Base-by-base conservation (phyloP, 64 coral and sea anemone genomes). In the Actinia equina region DNA sequence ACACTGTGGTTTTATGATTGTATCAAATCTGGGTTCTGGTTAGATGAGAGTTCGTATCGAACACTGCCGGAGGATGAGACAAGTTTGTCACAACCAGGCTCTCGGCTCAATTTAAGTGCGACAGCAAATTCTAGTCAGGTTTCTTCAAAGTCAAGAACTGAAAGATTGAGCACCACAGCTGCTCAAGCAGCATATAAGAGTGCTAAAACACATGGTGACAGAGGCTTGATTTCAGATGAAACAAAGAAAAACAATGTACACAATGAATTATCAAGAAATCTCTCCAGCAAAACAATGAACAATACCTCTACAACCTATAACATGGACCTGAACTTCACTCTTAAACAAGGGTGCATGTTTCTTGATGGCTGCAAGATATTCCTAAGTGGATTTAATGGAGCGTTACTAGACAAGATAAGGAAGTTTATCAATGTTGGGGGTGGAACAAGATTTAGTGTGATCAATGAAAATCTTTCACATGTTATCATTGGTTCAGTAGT, bases 1-100 rank as follows among this genome's bases (percentile, higher is more conserved):
- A 85, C 88, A 20, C 77, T 90, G 37, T 99, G 97, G 97, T 99
- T 99, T 90, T 91, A 93, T 93, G 97, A 99, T 82, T 99, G 93
- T 61, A 83, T 99, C 30, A 84, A 93, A 44, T 57, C 82, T 86
- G 93, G 97, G 44, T 88, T 89, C 82, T 99, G 97, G 90, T 71
- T 95, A 13, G 93, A 99, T 74, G 97, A 99, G 54, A 30, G 56
- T 44, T 25, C 80, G 14, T 99, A 93, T 83, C 78, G 77, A 8
- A 88, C 91, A 63, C 37, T 88, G 16, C 74, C 90, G 22, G 88
- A 79, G 51, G 88, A 89, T 52, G 93, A 92, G 43, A 65, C 86
- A 27, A 91, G 87, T 71, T 9, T 85, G 59, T 93, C 94, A 2
- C 85, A 86, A 13, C 80, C 86, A 37, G 86, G 94, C 20, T 57